Percentiles rank a stretch among this genome's conserved stretches.
Conservation (phyloP, 2,888 invertebrate genomes). For the Minunthozetes semirufus region DNA sequence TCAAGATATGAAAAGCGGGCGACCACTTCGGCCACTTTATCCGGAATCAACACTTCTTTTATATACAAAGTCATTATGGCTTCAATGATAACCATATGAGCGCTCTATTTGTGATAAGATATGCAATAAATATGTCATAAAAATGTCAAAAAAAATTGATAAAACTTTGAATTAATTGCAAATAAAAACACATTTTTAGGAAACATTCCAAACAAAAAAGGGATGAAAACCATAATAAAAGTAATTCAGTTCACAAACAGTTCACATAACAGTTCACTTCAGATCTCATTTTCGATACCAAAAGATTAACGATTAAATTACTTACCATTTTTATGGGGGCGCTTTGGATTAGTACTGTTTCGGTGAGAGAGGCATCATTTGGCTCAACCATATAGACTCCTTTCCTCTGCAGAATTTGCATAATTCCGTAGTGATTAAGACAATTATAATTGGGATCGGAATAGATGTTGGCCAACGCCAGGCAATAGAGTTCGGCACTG, state of each 20-base stretch:
- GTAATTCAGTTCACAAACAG: neutral
- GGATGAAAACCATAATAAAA: neutral
- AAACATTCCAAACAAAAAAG: neutral
- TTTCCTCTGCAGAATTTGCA: constrained; percentile 84
- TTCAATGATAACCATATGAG: constrained; percentile 92
- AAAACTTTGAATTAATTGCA: neutral
- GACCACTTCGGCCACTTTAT: constrained; percentile 75
- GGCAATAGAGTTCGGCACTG: constrained; percentile 88
- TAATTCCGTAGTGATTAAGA: constrained; percentile 88
- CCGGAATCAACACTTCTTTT: constrained; percentile 80
- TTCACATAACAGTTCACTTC: neutral
- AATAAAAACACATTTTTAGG: neutral
- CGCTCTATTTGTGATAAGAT: constrained; percentile 61
- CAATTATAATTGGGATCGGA: constrained; percentile 93
- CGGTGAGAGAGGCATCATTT: constrained; percentile 79
- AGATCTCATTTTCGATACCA: too few relatives aligned
- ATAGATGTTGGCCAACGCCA: constrained; percentile 88
- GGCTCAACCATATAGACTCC: constrained; percentile 72
- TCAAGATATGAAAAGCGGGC: constrained; percentile 55
- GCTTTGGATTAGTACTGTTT: constrained; percentile 90
- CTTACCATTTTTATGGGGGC: constrained; percentile 87
- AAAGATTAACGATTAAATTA: constrained; percentile 35
- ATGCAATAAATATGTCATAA: neutral
- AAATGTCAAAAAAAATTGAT: neutral
- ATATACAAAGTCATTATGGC: constrained; percentile 89